phyloP scores from a whole-genome alignment of 2,888 invertebrate genomes.

The Aricia artaxerxes region DNA sequence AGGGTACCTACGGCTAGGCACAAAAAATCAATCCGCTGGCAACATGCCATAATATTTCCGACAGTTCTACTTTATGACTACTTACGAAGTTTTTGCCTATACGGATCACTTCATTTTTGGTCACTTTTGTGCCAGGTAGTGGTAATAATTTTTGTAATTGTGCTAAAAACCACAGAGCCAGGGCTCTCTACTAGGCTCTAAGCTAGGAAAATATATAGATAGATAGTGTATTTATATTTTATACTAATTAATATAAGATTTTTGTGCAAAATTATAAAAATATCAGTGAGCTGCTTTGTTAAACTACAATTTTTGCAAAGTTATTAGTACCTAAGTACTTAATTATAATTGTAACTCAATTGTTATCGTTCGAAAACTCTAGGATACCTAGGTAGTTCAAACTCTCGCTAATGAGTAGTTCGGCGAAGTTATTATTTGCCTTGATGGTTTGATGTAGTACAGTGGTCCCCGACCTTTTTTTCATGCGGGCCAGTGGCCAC shows the following conservation, averaged over 20 bases:
- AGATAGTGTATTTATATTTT: too few species aligned
- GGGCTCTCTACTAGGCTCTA: too few species aligned
- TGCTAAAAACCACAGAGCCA: background rate
- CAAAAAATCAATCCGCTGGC: constrained; percentile 62
- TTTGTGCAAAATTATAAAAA: too few species aligned
- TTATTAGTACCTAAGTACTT: too few species aligned
- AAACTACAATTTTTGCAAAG: too few species aligned
- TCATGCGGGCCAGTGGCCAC: too few species aligned
- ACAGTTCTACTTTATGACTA: constrained; percentile 27
- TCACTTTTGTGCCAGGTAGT: background rate
- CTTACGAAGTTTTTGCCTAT: background rate
- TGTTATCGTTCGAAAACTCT: background rate
- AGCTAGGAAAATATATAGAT: too few species aligned
- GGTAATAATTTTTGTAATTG: background rate
- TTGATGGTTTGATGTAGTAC: background rate
- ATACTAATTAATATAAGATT: too few species aligned
- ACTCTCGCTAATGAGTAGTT: background rate
- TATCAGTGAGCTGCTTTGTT: too few species aligned
- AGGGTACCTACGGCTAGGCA: constrained; percentile 40
- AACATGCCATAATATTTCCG: constrained; percentile 48
- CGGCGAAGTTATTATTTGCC: background rate
- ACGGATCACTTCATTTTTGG: background rate
- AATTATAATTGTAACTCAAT: too few species aligned
- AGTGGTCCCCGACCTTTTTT: too few species aligned
- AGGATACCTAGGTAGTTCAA: background rate